Evolutionary conservation across 2,113 vertebrate species (phyloP).

Genomic region (Melanerpes formicivorus): DNA sequence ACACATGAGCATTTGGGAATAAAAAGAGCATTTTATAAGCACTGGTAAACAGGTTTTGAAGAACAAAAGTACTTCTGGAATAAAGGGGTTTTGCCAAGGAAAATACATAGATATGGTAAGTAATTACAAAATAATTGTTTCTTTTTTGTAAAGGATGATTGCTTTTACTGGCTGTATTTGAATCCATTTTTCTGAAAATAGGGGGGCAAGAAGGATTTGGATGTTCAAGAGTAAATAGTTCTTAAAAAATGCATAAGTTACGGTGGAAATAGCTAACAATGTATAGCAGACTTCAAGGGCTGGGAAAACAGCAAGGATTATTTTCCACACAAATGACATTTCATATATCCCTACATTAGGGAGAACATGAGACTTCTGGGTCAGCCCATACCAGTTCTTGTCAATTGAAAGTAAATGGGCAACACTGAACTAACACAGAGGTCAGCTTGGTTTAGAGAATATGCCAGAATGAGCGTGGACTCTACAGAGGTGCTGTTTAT

Average conservation of each 20-base stretch:
- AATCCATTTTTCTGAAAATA: neutral
- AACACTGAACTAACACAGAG: neutral
- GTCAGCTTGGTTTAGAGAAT: rapidly evolving
- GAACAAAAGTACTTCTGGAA: neutral
- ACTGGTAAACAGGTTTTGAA: neutral
- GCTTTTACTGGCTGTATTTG: neutral
- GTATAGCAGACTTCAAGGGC: neutral
- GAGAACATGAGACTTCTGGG: neutral
- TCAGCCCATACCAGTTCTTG: neutral
- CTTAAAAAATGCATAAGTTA: neutral
- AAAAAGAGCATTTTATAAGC: neutral
- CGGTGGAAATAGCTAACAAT: neutral
- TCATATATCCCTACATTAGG: neutral
- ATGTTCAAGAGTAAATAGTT: neutral
- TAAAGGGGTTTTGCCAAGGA: neutral
- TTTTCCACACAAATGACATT: neutral
- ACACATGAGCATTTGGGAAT: neutral
- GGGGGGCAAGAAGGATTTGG: neutral
- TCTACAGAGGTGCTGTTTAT: neutral
- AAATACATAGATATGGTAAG: constrained; percentile 11
- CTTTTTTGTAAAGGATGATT: neutral
- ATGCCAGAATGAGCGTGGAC: neutral
- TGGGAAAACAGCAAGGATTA: neutral
- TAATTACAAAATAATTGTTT: neutral
- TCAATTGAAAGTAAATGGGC: neutral